A percentile compares a stretch with the other conserved stretches of the same genome.
Conservation (phyloP, 2,113 vertebrate species). For the Pterocles orientalis region DNA sequence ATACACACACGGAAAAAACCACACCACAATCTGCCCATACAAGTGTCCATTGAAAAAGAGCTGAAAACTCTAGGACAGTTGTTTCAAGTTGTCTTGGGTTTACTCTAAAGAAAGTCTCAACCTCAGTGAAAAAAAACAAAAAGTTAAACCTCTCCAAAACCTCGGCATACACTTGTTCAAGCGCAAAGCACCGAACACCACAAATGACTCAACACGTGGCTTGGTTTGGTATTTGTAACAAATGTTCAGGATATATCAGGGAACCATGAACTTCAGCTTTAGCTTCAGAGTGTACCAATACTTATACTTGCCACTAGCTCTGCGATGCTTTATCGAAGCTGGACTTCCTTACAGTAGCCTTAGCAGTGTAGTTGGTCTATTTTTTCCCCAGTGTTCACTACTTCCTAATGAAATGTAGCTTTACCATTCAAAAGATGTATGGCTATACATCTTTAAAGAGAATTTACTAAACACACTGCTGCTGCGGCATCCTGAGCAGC, state of each 20-base stretch:
- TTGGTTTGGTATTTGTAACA: not conserved
- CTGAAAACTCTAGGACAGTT: not conserved
- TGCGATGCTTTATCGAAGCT: not conserved
- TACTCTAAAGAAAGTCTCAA: not conserved
- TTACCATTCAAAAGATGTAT: not conserved
- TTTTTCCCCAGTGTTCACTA: not conserved
- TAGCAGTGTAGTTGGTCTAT: not conserved
- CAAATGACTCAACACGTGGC: not conserved
- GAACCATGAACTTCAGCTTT: not conserved
- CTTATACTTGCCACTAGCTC: not conserved
- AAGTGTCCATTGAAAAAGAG: not conserved
- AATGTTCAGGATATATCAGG: not conserved
- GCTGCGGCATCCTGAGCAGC: not conserved
- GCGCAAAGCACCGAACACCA: not conserved
- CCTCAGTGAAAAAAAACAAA: not conserved
- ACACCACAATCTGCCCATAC: not conserved
- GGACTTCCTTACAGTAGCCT: not conserved
- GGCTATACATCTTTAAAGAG: not conserved
- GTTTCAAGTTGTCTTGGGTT: not conserved
- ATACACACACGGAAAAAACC: not conserved
- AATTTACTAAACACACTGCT: not conserved
- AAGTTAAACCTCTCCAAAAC: not conserved
- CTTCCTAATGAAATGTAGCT: not conserved
- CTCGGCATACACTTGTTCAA: not conserved
- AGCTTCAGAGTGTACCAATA: not conserved